phyloP scores from a whole-genome alignment of 2,113 vertebrate species.

The Thymallus thymallus region DNA sequence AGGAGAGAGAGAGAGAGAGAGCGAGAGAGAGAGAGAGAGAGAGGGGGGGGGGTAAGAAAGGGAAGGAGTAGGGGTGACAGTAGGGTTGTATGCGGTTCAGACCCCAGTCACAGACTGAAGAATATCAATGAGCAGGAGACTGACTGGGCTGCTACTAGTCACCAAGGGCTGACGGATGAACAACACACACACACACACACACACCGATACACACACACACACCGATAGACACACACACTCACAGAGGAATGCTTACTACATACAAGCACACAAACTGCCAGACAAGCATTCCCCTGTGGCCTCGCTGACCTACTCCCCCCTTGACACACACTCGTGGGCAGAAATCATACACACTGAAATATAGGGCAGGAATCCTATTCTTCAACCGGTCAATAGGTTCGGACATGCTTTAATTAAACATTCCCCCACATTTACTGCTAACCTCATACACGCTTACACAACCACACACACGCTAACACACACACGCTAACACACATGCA shows the following conservation, averaged over 20 bases:
- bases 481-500: not conserved
- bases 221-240: no score
- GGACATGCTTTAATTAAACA: slow-evolving; percentile 44
- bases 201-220: no score
- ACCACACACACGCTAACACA: not conserved
- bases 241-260: no score
- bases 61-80: not conserved
- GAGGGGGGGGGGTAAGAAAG: not conserved
- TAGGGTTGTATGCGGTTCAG: no score
- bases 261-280: not conserved
- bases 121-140: not conserved
- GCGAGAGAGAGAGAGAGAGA: not conserved
- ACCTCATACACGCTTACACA: not conserved
- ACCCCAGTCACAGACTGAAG: no score
- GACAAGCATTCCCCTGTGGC: slow-evolving; percentile 13
- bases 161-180: slow-evolving; percentile 25
- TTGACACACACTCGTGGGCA: not conserved
- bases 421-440: slow-evolving; percentile 13
- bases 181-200: no score
- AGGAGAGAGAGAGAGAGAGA: not conserved
- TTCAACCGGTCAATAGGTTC: slow-evolving; percentile 34
- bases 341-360: slow-evolving; percentile 9
- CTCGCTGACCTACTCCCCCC: not conserved
- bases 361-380: slow-evolving; percentile 31
- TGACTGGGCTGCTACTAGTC: slow-evolving; percentile 21